phyloP scores from a whole-genome alignment of 2,888 invertebrate species.

The Isoperla grammatica region DNA sequence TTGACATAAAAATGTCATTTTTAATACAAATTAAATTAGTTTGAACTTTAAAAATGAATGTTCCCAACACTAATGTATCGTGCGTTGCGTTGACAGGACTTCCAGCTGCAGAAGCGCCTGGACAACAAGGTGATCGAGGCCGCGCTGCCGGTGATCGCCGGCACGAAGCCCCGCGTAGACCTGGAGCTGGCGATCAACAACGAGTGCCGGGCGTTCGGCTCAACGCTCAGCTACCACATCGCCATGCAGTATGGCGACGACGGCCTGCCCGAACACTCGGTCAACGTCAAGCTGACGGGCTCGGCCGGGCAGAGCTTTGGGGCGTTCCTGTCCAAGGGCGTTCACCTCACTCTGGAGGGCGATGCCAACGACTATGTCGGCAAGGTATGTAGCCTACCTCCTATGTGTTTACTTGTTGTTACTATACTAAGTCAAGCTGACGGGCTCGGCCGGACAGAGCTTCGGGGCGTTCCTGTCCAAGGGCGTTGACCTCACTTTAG shows the following conservation, averaged over 20 bases:
- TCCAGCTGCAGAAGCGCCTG: conserved; percentile 75
- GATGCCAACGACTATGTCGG: conserved; percentile 99
- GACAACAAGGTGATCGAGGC: conserved; percentile 73
- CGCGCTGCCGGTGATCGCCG: conserved; percentile 67
- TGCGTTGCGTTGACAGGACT: too few species aligned
- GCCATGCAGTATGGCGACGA: conserved; percentile 86
- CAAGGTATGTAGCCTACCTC: conserved; percentile 49
- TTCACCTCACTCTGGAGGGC: conserved; percentile 86
- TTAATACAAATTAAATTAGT: too few species aligned
- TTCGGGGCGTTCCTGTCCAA: conserved; percentile 95
- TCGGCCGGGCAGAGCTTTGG: conserved; percentile 99
- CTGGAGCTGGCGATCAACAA: conserved; percentile 80
- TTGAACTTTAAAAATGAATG: too few species aligned
- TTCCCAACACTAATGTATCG: too few species aligned
- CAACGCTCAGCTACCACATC: conserved; percentile 90
- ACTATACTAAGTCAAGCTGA: conserved; percentile 75
- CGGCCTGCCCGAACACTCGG: conserved; percentile 75
- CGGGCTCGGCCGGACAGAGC: conserved; percentile 96
- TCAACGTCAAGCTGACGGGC: conserved; percentile 78
- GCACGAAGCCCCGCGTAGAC: conserved; percentile 59
- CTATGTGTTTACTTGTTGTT: too few species aligned
- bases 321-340: conserved; percentile 89
- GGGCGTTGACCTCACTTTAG: conserved; percentile 83
- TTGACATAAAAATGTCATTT: too few species aligned
- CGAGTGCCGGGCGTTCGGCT: conserved; percentile 87